phyloP scores from a whole-genome alignment of 1,140 invertebrate species.

The Brachionus calyciflorus region DNA sequence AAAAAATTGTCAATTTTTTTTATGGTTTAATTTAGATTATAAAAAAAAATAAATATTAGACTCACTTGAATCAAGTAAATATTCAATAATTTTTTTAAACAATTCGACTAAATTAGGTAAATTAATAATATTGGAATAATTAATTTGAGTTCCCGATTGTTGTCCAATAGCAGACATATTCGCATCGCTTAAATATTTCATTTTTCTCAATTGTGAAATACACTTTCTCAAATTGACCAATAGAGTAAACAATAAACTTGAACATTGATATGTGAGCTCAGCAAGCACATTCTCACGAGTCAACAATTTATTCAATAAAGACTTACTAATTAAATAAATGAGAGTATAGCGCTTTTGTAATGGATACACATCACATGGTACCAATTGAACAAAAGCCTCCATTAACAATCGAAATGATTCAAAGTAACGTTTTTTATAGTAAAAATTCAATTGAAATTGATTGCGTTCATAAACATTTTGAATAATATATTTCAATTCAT shows the following conservation, averaged over 20 bases:
- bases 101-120: constrained; percentile 16
- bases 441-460: background rate
- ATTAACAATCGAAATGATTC: constrained; percentile 7
- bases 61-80: background rate
- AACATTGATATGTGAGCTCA: background rate
- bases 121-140: background rate
- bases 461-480: constrained; percentile 25
- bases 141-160: background rate
- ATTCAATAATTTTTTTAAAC: constrained; percentile 31
- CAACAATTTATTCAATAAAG: background rate
- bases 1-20: background rate
- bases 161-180: background rate
- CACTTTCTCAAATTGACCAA: constrained; percentile 2
- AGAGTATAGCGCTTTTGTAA: background rate
- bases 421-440: constrained; percentile 12
- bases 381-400: constrained; percentile 7
- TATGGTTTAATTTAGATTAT: background rate
- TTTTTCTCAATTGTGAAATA: background rate
- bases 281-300: background rate
- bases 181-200: background rate
- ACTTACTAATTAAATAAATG: background rate
- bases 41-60: background rate
- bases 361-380: constrained; percentile 11
- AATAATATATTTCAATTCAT: constrained; percentile 29
- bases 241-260: constrained; percentile 17